These are phyloP conservation scores for Cosmia trapezina DNA, from an alignment of 2,888 invertebrate genomes.

Conservation along the genomic window DNA sequence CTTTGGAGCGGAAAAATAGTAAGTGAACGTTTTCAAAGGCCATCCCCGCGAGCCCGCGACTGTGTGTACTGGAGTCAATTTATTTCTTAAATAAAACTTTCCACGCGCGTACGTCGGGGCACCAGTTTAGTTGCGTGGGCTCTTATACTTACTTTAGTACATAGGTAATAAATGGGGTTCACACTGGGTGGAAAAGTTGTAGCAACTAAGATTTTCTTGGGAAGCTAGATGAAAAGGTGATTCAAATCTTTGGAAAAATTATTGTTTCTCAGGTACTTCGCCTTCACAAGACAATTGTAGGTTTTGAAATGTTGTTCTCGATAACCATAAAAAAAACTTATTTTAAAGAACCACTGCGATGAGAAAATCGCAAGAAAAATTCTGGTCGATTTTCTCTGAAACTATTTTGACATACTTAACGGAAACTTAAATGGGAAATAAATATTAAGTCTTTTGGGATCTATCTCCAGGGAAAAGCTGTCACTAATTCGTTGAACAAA, in stretches of 20 bases:
- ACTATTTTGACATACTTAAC: no score
- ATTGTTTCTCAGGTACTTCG: not conserved
- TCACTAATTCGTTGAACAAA: no score
- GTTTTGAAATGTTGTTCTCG: no score
- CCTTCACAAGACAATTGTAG: not conserved
- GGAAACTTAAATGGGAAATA: no score
- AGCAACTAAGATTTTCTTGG: not conserved
- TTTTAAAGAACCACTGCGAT: no score
- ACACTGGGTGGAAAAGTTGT: slow-evolving; percentile 41
- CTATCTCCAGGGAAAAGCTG: no score
- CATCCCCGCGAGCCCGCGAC: slow-evolving; percentile 41
- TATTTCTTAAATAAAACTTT: slow-evolving; percentile 75
- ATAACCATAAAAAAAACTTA: no score
- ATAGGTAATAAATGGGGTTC: slow-evolving; percentile 27
- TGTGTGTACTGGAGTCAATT: slow-evolving; percentile 68
- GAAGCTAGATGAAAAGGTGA: not conserved
- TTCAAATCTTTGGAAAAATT: not conserved
- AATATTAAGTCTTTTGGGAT: no score
- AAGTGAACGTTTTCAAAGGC: slow-evolving; percentile 68
- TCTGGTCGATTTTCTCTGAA: no score
- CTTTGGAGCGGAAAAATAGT: slow-evolving; percentile 63
- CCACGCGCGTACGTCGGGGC: slow-evolving; percentile 61
- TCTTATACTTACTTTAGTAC: slow-evolving; percentile 11
- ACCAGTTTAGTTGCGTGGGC: slow-evolving; percentile 59
- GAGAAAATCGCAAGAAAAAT: no score